A percentile compares a stretch with the other conserved stretches of the same genome.
Evolutionary conservation across 2,888 invertebrate genomes (phyloP).

Genomic region (Drosophila fulvimacula): DNA sequence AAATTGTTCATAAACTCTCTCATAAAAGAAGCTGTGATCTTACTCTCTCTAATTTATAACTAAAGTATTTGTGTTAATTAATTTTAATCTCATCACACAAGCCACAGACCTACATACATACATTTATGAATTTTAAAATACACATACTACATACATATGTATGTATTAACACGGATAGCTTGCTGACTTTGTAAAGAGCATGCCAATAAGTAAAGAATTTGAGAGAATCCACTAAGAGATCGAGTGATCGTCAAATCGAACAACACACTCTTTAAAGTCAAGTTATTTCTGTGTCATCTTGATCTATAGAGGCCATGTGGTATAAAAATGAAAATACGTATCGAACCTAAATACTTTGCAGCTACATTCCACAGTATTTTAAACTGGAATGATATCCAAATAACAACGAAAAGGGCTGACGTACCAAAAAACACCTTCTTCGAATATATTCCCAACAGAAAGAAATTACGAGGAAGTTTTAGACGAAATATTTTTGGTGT

Average conservation of each 20-base stretch:
- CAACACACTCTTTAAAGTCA: not conserved
- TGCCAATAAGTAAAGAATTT: slow-evolving; percentile 3
- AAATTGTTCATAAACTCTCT: not conserved
- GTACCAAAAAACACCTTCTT: not conserved
- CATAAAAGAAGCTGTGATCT: slow-evolving; percentile 20
- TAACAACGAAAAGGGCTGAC: slow-evolving; percentile 3
- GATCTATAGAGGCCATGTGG: slow-evolving; percentile 52
- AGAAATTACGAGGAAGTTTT: not conserved
- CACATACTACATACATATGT: not conserved
- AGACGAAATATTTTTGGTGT: not conserved
- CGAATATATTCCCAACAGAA: not conserved
- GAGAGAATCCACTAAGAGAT: not conserved
- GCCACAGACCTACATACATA: not conserved
- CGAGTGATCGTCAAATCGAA: not conserved
- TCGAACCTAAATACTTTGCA: slow-evolving; percentile 36
- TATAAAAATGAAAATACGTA: slow-evolving; percentile 60
- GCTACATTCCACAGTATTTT: slow-evolving; percentile 34
- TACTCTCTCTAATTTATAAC: not conserved
- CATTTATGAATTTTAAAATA: not conserved
- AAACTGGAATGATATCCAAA: slow-evolving; percentile 16
- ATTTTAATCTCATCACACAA: not conserved
- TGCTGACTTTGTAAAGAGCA: not conserved
- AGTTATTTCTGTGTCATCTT: slow-evolving; percentile 18
- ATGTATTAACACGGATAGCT: not conserved
- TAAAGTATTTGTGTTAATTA: slow-evolving; percentile 11